Evolutionary conservation across 2,797 vertebrate genomes (phyloP), one percentile per base, ranked within the genome.

Genomic region (Okamejei kenojei): DNA sequence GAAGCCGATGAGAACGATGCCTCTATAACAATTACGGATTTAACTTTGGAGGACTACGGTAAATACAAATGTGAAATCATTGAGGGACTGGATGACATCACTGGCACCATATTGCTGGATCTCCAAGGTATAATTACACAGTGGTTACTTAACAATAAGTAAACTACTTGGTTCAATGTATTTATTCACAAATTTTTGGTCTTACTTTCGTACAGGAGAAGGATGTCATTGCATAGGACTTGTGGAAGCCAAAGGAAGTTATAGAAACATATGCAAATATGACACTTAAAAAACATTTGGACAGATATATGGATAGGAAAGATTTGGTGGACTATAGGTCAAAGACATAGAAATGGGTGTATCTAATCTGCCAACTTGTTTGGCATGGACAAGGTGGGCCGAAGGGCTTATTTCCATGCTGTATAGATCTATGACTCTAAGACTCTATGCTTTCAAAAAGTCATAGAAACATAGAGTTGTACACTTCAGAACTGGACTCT

Each of bases 1-100:
- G 95, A 96, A 93, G 93, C n/a, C 0, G 95, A 97, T n/a, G 95
- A 94, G 38, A 96, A 96, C 0, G 98, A 99, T 10, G 98, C 97
- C 93, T 97, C 98, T 0, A 91, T 99, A 26, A 23, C 97, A 61
- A 97, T 99, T 93, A 97, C 94, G 29, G 94, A 97, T 21, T 91
- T 98, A 94, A 95, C 95, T 58, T 95, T 95, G 94, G 97, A 98
- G 0, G 98, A 99, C 95, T 96, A 94, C 0, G 99, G 99, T 91
- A 96, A 94, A 94, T 99, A 98, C 93, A 98, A 96, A 94, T 99
- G 99, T 23, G 98, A 99, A 95, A 95, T 99, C 94, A 96, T 97
- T 93, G 97, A 97, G 21, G 98, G 98, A 77, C 94, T 98, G 93
- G 96, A 97, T 68, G 98, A 99, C 0, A 95, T 94, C 11, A 93